Base-by-base conservation (phyloP, 2,113 vertebrate genomes). In the Mesoclemmys tuberculata region DNA sequence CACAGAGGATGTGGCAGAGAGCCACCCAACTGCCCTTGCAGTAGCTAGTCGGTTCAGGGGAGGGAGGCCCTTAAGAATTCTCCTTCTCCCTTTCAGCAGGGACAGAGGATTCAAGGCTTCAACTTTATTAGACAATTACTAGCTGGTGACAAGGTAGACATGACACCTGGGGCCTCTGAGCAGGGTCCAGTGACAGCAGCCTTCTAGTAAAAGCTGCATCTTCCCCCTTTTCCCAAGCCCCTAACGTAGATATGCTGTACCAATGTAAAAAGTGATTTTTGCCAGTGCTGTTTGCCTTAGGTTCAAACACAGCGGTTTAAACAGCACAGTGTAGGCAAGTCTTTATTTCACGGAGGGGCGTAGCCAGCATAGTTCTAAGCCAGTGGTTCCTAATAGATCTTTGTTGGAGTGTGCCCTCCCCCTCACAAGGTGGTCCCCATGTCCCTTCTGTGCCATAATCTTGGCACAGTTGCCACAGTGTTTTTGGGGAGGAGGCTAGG, bases 111-210 rank as follows among this genome's bases (percentile, higher is more conserved):
- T 46, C 38, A 46, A 12, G 10, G 38, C 74, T 46, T 77, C 24
- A 13, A 46, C 46, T 46, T 46, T 46, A 46, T 46, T 8, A 46
- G 46, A 46, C 46, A 46, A 8, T 46, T 46, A 8, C 46, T 46
- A 46, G 6, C 0, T 0, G 0, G 82, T 52, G n/a, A 75, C 0
- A 1, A 71, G 80, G 80, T 5, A n/a, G 83, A 83, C 46, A 56
- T 82, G 95, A 94, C 94, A 92, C 52, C 3, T 80, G 84, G 93
- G 90, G 90, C n/a, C 74, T 61, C 4, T n/a, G 4, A 26, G 3
- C 85, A n/a, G 79, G 81, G 86, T 35, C 7, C 10, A 54, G 81
- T 38, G 84, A 35, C 52, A 87, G 10, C 3, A 1, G 31, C 35
- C 21, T 38, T 68, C 13, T 52, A 58, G 56, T 58, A 58, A 58